These are phyloP conservation scores for Idaea dimidiata DNA, from an alignment of 2,888 invertebrate genomes.

Conservation along the genomic window DNA sequence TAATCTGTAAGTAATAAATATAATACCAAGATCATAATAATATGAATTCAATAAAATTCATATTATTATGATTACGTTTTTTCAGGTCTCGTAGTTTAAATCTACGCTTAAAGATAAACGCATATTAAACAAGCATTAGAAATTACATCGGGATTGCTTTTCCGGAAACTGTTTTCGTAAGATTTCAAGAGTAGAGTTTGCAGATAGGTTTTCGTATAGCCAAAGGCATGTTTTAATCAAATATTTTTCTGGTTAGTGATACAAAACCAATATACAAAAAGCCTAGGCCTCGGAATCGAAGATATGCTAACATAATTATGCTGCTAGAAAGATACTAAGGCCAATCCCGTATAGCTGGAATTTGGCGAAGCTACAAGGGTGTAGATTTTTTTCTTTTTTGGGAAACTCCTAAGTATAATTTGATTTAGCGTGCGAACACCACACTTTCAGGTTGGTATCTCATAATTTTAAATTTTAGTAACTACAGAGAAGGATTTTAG, in stretches of 20 bases:
- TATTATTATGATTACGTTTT: neutral
- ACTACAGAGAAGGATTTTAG: neutral
- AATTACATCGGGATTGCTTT: neutral
- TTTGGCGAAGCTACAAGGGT: too few relatives aligned
- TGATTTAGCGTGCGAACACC: constrained; percentile 1
- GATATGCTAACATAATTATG: too few relatives aligned
- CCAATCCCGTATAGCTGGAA: too few relatives aligned
- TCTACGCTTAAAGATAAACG: neutral
- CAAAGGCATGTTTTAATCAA: too few relatives aligned
- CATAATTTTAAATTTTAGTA: neutral
- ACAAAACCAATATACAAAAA: too few relatives aligned
- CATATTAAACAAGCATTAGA: neutral
- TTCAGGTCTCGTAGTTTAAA: constrained; percentile 1
- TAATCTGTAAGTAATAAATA: neutral
- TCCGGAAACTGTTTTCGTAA: neutral
- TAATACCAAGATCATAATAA: neutral
- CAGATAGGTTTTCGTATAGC: too few relatives aligned
- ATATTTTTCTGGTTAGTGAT: too few relatives aligned
- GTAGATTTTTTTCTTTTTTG: neutral
- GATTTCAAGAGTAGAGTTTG: too few relatives aligned
- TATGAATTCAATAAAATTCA: neutral
- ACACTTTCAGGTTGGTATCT: constrained; percentile 1
- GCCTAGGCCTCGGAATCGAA: too few relatives aligned
- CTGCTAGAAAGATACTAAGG: too few relatives aligned
- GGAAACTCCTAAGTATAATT: neutral